Evolutionary conservation across 2,113 vertebrate genomes (phyloP).

Genomic region (Pica pica): DNA sequence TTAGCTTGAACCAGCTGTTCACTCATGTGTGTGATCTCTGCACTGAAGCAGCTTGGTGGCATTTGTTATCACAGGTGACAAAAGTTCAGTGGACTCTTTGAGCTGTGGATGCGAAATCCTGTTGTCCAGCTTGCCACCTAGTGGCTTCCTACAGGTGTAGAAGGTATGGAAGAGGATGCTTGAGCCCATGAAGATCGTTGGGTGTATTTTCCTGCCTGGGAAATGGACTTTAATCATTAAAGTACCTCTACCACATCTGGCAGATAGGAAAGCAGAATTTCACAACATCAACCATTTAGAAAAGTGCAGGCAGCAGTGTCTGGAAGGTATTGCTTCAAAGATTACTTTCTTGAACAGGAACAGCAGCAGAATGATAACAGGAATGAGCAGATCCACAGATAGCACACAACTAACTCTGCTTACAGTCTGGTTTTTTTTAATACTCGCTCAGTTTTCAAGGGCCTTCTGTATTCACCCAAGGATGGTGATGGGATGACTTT

Average conservation of each 20-base stretch:
- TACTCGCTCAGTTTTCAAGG: not conserved
- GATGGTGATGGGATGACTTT: not conserved
- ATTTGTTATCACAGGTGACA: not conserved
- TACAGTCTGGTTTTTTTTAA: not conserved
- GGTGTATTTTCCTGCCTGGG: not conserved
- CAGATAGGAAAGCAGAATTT: not conserved
- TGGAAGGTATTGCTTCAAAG: not conserved
- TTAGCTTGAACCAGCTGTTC: not conserved
- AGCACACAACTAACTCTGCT: not conserved
- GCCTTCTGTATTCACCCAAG: not conserved
- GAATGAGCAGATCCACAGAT: not conserved
- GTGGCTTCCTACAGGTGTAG: not conserved
- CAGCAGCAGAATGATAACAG: not conserved
- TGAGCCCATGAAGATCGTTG: not conserved
- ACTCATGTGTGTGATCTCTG: not conserved
- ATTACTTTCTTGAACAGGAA: not conserved
- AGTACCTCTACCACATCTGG: not conserved
- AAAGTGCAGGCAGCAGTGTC: not conserved
- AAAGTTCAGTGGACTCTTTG: not conserved
- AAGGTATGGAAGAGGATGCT: not conserved
- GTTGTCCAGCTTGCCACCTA: constrained; percentile 37
- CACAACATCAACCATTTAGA: not conserved
- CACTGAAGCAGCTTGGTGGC: not conserved
- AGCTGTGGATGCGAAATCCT: accelerated
- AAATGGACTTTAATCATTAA: not conserved